Evolutionary conservation across 2,888 invertebrate genomes (phyloP).

Genomic region (Disparrhopalites patrizii): DNA sequence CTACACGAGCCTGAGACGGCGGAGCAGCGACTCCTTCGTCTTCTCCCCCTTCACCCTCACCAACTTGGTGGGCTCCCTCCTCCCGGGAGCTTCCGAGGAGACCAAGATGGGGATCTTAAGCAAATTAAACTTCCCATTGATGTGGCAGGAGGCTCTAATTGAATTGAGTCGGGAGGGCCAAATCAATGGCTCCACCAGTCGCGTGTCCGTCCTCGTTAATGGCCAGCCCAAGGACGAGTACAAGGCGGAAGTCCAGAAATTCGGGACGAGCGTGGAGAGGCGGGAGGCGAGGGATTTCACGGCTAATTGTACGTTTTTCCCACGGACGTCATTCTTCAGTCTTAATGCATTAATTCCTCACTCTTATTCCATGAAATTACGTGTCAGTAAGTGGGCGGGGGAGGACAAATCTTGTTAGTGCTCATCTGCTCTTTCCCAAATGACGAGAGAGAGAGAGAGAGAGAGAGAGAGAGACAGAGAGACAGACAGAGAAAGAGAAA

Average conservation of each 20-base stretch:
- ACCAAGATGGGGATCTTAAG: conserved; percentile 35
- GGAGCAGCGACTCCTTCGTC: conserved; percentile 16
- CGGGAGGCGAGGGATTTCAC: conserved; percentile 12
- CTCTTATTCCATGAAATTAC: too few relatives aligned
- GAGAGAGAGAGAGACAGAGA: too few relatives aligned
- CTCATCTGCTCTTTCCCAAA: too few relatives aligned
- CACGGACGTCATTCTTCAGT: too few relatives aligned
- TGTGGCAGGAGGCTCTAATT: conserved; percentile 36
- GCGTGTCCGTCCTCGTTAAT: conserved; percentile 19
- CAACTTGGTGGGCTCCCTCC: conserved; percentile 29
- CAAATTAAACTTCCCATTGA: conserved; percentile 41
- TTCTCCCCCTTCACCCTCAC: conserved; percentile 27
- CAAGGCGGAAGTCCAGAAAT: background rate
- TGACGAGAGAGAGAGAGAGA: too few relatives aligned
- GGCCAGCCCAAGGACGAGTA: conserved; percentile 18
- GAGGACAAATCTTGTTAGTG: too few relatives aligned
- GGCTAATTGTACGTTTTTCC: conserved; percentile 11
- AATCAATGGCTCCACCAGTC: conserved; percentile 6
- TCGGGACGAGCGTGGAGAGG: conserved; percentile 18
- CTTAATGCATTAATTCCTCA: too few relatives aligned
- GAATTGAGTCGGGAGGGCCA: conserved; percentile 33
- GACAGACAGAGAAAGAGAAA: too few relatives aligned
- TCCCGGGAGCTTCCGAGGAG: conserved; percentile 23
- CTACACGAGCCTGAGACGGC: conserved; percentile 28
- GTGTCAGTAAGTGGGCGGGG: too few relatives aligned